These are phyloP conservation scores for Drosophila emarginata DNA, from an alignment of 2,888 invertebrate genomes.

Conservation along the genomic window DNA sequence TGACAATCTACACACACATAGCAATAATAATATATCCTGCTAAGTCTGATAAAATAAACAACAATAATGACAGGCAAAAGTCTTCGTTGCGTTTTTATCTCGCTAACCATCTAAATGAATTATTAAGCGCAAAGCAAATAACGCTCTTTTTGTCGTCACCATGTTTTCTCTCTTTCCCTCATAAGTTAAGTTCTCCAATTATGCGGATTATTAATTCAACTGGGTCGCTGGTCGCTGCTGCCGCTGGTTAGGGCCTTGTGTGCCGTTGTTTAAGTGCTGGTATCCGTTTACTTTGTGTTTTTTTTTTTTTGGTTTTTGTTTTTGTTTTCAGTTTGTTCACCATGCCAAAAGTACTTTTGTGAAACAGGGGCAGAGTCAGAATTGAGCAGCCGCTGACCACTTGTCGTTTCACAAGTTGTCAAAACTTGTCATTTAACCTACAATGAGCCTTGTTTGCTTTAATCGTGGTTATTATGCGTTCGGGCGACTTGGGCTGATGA, in stretches of 20 bases:
- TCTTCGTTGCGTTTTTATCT: constrained; percentile 75
- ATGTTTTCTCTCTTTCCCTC: constrained; percentile 44
- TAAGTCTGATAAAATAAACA: constrained; percentile 37
- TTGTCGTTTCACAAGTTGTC: constrained; percentile 80
- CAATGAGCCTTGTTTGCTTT: constrained; percentile 81
- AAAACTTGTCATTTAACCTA: constrained; percentile 81
- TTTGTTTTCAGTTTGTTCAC: constrained; percentile 11
- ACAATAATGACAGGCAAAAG: constrained; percentile 70
- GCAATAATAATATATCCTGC: constrained; percentile 40
- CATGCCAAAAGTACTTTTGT: constrained; percentile 20
- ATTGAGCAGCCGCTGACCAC: constrained; percentile 55
- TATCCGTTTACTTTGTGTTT: constrained; percentile 4
- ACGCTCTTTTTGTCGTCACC: constrained; percentile 67
- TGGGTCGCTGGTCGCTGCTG: constrained; percentile 63
- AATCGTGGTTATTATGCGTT: constrained; percentile 80
- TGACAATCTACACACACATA: constrained; percentile 32
- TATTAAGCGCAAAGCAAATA: constrained; percentile 82
- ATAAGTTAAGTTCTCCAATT: constrained; percentile 80
- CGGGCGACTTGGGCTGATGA: constrained; percentile 52
- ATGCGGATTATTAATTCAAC: constrained; percentile 83
- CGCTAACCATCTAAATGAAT: constrained; percentile 82
- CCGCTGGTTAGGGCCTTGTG: not conserved
- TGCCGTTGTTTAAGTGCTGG: constrained; percentile 2
- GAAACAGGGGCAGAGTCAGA: constrained; percentile 11
- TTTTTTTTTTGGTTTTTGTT: not conserved